Evolutionary conservation across 2,888 invertebrate genomes (phyloP).

Genomic region (Camponotus fellah): DNA sequence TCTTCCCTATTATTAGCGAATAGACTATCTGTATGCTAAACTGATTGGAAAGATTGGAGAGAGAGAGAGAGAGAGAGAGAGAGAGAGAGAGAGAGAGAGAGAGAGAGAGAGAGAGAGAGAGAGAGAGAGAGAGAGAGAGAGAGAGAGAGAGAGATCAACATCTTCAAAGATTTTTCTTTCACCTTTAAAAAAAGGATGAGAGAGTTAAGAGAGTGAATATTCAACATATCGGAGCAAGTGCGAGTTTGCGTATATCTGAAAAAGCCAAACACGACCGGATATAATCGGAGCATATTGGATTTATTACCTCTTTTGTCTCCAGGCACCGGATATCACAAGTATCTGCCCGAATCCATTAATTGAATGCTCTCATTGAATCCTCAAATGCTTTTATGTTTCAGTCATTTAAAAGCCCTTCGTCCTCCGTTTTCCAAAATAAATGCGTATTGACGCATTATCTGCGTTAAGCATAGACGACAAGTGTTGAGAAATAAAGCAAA

Average conservation of each 20-base stretch:
- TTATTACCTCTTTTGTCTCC: constrained; percentile 25
- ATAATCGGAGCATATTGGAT: neutral
- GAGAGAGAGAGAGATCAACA: neutral
- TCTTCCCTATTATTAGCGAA: neutral
- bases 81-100: neutral
- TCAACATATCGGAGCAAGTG: neutral
- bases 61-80: neutral
- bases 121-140: neutral
- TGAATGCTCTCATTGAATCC: constrained; percentile 17
- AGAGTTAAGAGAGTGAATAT: constrained; percentile 13
- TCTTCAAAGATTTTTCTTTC: neutral
- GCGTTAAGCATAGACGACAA: neutral
- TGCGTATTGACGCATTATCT: neutral
- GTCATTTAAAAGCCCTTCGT: neutral
- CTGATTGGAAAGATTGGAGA: neutral
- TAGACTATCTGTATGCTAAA: neutral
- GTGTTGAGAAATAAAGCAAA: neutral
- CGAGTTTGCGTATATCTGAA: constrained; percentile 22
- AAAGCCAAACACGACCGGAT: neutral
- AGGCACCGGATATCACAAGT: constrained; percentile 27
- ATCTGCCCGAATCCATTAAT: constrained; percentile 12
- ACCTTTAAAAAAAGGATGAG: neutral
- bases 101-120: too few species aligned
- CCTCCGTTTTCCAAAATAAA: neutral
- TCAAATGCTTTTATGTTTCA: constrained; percentile 18